Conservation (phyloP, 2,113 vertebrate species). For the Pseudois nayaur region DNA sequence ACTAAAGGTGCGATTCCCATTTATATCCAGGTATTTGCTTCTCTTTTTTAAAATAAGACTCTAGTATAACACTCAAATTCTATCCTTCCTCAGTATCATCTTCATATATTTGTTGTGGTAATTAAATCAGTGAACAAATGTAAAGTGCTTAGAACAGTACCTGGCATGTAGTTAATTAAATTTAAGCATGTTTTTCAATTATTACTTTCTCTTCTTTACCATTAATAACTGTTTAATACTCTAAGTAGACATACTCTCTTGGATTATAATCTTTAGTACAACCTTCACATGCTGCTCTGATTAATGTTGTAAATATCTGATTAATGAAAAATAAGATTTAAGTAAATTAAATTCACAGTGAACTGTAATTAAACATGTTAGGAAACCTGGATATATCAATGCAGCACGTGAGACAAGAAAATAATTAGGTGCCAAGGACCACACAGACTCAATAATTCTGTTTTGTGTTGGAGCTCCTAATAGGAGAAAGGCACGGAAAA, state of each 20-base stretch:
- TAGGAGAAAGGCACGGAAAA: not conserved
- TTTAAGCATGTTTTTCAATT: not conserved
- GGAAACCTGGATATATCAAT: not conserved
- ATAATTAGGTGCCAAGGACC: not conserved
- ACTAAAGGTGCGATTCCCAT: not conserved
- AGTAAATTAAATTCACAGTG: constrained; percentile 2
- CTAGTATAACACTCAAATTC: not conserved
- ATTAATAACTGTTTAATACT: not conserved
- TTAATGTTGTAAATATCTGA: not conserved
- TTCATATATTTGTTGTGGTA: not conserved
- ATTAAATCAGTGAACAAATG: not conserved
- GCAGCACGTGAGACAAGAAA: not conserved
- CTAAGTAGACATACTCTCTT: not conserved
- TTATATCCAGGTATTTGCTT: not conserved
- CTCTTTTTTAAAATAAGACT: not conserved
- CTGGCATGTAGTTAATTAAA: not conserved
- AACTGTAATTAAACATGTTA: not conserved
- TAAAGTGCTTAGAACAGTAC: not conserved
- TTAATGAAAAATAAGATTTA: constrained; percentile 15
- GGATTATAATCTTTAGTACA: not conserved
- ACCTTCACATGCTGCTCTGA: not conserved
- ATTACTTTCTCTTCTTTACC: not conserved
- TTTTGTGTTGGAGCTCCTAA: not conserved
- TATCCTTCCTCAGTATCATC: not conserved
- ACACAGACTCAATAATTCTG: not conserved